These are phyloP conservation scores for Limnephilus auricula DNA, from an alignment of 2,888 invertebrate genomes.

Conservation along the genomic window DNA sequence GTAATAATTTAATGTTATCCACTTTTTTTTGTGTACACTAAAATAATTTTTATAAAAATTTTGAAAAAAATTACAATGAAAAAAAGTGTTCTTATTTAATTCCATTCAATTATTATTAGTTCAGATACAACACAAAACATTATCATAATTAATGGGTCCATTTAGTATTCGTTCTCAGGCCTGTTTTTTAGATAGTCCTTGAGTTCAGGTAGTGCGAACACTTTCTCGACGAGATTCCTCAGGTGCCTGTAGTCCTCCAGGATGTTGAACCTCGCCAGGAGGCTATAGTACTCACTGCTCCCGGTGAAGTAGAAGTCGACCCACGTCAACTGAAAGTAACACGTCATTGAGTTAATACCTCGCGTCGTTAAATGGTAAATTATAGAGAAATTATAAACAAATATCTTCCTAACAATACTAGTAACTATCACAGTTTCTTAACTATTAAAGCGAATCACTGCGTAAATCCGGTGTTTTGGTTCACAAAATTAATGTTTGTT, in stretches of 20 bases:
- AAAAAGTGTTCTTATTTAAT: background rate
- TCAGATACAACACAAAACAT: background rate
- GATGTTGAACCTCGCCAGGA: conserved; percentile 66
- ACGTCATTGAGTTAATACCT: background rate
- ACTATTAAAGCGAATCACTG: too few species aligned
- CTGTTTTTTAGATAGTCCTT: conserved; percentile 65
- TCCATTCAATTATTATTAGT: background rate
- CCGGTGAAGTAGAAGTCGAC: conserved; percentile 70
- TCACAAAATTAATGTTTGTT: too few species aligned
- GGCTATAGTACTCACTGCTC: conserved; percentile 66
- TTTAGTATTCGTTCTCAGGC: conserved; percentile 52
- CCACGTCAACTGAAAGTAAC: conserved; percentile 68
- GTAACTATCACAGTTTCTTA: too few species aligned
- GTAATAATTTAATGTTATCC: too few species aligned
- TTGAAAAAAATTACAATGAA: too few species aligned
- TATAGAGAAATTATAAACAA: background rate
- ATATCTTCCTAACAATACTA: background rate
- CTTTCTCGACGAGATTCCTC: conserved; percentile 68
- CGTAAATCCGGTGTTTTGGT: too few species aligned
- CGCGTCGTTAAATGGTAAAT: background rate
- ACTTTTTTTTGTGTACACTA: too few species aligned
- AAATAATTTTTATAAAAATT: too few species aligned
- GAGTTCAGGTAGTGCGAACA: conserved; percentile 67
- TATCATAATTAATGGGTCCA: background rate
- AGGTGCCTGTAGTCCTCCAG: conserved; percentile 68